These are phyloP conservation scores for Parapsyche elsis DNA, from an alignment of 1,140 invertebrate genomes.

Conservation along the genomic window DNA sequence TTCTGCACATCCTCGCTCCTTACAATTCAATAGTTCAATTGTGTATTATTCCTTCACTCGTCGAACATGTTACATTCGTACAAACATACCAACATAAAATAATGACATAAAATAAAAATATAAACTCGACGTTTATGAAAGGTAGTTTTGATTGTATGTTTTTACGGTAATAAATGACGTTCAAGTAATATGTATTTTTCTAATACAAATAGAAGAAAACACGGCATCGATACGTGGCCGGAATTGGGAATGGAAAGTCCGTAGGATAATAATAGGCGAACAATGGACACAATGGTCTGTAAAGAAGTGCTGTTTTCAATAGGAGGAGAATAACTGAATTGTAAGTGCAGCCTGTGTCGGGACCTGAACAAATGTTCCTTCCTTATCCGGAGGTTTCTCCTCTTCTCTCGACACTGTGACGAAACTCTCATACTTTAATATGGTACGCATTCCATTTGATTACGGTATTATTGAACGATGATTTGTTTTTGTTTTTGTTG, in stretches of 20 bases:
- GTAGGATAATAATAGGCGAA: constrained; percentile 39
- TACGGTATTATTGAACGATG: too few relatives aligned
- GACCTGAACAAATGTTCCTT: constrained; percentile 34
- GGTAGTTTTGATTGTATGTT: too few relatives aligned
- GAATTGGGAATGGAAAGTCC: constrained; percentile 33
- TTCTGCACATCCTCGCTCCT: constrained; percentile 2
- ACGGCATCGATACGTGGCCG: constrained; percentile 26
- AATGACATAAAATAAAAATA: neutral
- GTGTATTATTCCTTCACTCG: constrained; percentile 39
- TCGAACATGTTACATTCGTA: neutral
- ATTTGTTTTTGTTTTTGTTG: too few relatives aligned
- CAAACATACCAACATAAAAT: constrained; percentile 2
- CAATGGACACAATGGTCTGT: constrained; percentile 44
- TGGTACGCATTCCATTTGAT: too few relatives aligned
- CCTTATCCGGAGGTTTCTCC: constrained; percentile 31
- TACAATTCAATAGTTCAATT: constrained; percentile 49
- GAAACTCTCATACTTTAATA: neutral
- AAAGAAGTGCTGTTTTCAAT: constrained; percentile 44
- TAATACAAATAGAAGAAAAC: constrained; percentile 16
- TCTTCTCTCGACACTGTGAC: neutral
- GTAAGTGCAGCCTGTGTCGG: constrained; percentile 32
- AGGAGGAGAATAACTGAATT: constrained; percentile 47
- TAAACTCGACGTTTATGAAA: too few relatives aligned
- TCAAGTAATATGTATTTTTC: neutral
- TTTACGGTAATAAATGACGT: too few relatives aligned